These are phyloP conservation scores for Gymnothorax reevesii DNA, from an alignment of 2,797 vertebrate genomes.

Conservation along the genomic window DNA sequence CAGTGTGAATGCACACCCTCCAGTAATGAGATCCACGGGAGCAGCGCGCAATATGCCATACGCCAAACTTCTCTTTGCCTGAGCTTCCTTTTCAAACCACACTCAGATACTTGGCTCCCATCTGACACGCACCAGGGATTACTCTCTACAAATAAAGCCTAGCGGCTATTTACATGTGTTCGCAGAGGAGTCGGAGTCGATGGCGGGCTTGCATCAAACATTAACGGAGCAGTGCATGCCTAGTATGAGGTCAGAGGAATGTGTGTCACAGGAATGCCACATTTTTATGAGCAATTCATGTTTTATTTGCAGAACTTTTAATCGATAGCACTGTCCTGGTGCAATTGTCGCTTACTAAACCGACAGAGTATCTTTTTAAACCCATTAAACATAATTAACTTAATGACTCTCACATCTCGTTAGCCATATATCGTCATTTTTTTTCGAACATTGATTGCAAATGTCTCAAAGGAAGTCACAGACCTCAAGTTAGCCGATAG, in stretches of 20 bases:
- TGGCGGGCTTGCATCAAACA: background rate
- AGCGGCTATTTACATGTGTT: background rate
- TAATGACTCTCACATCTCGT: background rate
- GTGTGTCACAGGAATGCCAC: no score
- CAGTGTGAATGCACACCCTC: background rate
- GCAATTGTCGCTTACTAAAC: background rate
- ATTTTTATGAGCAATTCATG: background rate
- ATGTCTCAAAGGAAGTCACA: background rate
- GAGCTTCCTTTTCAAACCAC: background rate
- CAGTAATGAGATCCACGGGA: background rate
- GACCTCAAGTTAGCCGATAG: background rate
- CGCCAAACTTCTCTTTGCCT: background rate
- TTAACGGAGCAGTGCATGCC: background rate
- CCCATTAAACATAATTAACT: background rate
- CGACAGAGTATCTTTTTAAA: background rate
- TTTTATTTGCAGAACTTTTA: background rate
- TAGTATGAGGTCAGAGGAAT: background rate
- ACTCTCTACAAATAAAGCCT: background rate
- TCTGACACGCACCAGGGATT: background rate
- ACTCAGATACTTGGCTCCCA: background rate
- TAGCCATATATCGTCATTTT: no score
- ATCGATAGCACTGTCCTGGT: background rate
- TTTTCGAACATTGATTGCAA: no score
- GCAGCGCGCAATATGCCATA: background rate
- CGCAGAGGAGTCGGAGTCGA: background rate